Evolutionary conservation across 2,797 vertebrate genomes (phyloP).

Genomic region (Todus mexicanus): DNA sequence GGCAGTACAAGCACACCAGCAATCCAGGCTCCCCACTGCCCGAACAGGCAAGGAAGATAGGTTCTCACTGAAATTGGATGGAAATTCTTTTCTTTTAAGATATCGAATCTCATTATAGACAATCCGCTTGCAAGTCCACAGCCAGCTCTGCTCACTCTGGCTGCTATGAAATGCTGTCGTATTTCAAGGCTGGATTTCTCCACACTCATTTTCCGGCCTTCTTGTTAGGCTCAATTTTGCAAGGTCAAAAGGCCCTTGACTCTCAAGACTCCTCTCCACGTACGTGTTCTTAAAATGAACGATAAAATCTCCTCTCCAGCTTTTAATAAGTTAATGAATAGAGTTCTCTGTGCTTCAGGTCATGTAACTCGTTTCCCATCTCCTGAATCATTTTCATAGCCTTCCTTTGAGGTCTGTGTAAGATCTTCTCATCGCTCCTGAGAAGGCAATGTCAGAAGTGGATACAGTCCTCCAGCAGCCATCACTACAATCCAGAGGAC

Average conservation of each 20-base stretch:
- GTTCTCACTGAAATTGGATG: neutral
- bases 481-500: neutral
- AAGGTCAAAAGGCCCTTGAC: constrained; percentile 46
- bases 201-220: neutral
- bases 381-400: neutral
- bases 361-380: neutral
- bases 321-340: constrained; percentile 34
- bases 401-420: neutral
- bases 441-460: neutral
- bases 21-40: neutral
- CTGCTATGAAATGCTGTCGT: neutral
- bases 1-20: rapidly evolving
- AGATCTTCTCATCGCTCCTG: neutral
- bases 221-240: constrained; percentile 21
- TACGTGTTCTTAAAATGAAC: neutral
- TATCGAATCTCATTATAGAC: neutral
- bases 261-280: neutral
- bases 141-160: neutral
- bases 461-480: neutral
- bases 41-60: neutral
- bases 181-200: constrained; percentile 18
- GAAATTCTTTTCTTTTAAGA: neutral
- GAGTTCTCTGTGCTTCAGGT: neutral
- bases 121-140: neutral
- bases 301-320: neutral